These are phyloP conservation scores for Drosophila peninsularis DNA, from an alignment of 2,888 invertebrate species.

Conservation along the genomic window DNA sequence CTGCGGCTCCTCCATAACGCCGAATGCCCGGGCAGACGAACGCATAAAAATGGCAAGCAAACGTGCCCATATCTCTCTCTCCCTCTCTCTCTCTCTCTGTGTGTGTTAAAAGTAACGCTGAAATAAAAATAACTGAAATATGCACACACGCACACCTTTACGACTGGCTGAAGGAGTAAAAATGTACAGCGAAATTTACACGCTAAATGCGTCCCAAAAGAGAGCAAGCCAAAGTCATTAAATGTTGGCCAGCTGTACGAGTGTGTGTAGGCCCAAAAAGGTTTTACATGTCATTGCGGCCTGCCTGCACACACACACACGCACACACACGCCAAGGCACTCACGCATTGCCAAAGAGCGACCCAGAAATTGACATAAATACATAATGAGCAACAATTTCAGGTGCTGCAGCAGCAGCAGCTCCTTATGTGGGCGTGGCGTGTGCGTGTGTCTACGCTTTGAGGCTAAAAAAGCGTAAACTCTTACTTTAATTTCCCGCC, in stretches of 20 bases:
- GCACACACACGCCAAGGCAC: constrained; percentile 10
- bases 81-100: constrained; percentile 10
- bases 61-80: constrained; percentile 49
- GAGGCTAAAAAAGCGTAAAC: constrained; percentile 74
- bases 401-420: constrained; percentile 28
- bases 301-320: constrained; percentile 35
- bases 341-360: constrained; percentile 38
- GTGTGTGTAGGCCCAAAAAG: constrained; percentile 67
- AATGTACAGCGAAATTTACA: constrained; percentile 71
- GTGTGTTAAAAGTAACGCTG: constrained; percentile 68
- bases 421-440: constrained; percentile 45
- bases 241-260: constrained; percentile 69
- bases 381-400: constrained; percentile 77
- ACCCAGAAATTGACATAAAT: constrained; percentile 78
- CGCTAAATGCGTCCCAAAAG: constrained; percentile 77
- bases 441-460: constrained; percentile 52
- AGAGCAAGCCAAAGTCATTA: constrained; percentile 77
- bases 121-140: constrained; percentile 76
- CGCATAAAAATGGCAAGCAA: constrained; percentile 58
- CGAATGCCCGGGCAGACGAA: constrained; percentile 29
- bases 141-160: constrained; percentile 64
- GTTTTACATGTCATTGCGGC: constrained; percentile 76
- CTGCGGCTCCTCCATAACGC: constrained; percentile 28
- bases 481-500: constrained; percentile 77
- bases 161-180: constrained; percentile 74